These are phyloP conservation scores for Operophtera brumata DNA, from an alignment of 2,888 invertebrate species.

Conservation along the genomic window DNA sequence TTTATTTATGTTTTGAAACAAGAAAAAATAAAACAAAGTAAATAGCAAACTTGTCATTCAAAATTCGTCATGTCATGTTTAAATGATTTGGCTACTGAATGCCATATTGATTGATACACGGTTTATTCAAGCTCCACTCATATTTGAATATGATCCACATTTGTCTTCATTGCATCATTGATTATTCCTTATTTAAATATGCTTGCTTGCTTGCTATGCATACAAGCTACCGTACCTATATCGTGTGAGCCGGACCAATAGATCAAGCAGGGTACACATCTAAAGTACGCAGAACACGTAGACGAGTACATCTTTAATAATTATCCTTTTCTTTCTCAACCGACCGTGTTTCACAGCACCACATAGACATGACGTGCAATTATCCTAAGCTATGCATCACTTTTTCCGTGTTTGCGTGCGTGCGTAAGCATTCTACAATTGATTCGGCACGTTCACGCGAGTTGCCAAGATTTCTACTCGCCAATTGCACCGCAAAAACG, in stretches of 20 bases:
- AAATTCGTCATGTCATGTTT: not conserved
- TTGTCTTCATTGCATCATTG: constrained; percentile 17
- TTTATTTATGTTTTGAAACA: too few species aligned
- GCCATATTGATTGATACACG: not conserved
- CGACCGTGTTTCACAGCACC: constrained; percentile 19
- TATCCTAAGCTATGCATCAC: constrained; percentile 49
- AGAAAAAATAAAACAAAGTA: too few species aligned
- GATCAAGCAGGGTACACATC: not conserved
- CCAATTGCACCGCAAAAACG: constrained; percentile 55
- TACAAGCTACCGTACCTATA: not conserved
- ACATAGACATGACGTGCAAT: constrained; percentile 49
- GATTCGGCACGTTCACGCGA: constrained; percentile 52
- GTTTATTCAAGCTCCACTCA: constrained; percentile 11
- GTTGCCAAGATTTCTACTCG: constrained; percentile 46
- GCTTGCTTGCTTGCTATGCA: too few species aligned
- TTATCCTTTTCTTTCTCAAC: constrained; percentile 14
- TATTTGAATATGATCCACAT: constrained; percentile 20
- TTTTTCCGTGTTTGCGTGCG: constrained; percentile 45
- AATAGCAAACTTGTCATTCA: too few species aligned
- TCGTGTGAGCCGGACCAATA: constrained; percentile 4
- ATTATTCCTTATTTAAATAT: constrained; percentile 6
- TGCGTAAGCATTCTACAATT: constrained; percentile 48
- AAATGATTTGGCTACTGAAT: constrained; percentile 1
- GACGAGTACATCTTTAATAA: constrained; percentile 12
- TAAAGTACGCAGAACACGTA: constrained; percentile 7